Base-by-base conservation (phyloP, 2,797 vertebrate species). In the Knipowitschia caucasica region DNA sequence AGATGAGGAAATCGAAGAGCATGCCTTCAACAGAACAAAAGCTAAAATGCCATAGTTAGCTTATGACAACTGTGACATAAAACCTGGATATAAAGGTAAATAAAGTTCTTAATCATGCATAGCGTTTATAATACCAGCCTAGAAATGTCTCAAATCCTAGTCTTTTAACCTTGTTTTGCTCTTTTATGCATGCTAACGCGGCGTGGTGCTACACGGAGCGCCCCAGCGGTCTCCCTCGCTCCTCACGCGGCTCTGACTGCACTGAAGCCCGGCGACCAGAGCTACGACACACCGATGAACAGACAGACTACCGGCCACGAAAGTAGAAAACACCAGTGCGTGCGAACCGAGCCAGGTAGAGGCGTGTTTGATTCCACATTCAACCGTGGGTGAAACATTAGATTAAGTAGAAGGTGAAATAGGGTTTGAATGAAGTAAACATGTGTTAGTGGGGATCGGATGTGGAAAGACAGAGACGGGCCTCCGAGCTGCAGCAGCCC, bases 271-370 rank as follows among this genome's bases (percentile, higher is more conserved):
- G 90, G 89, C 75, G 70, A 81, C 81, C 54, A 50, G 77, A 70
- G 75, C 47, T 83, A 92, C 81, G 87, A 91, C 82, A 92, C 90
- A 86, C 90, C 91, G 91, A 84, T 87, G 89, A 74, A 46, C 80
- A 79, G 45, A 86, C 87, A 86, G 86, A 53, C 67, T 54, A 52
- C 71, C 82, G 81, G 84, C 86, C 84, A 69, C 25, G 66, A 62
- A 50, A 68, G 67, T 78, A 74, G 60, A 52, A 78, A 60, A 49
- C 52, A 31, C 2, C 51, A 2, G 17, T 44, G 49, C n/a, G 65
- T 59, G 27, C 11, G 10, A 6, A 7, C 9, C 4, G 55, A 33
- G 31, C 0, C 14, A 10, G 21, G 17, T 3, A 30, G 57, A 40
- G 6, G 45, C 1, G 1, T 1, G 4, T 26, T 2, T 2, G 14